Base-by-base conservation (phyloP, 2,888 invertebrate genomes). In the Amiota communis region DNA sequence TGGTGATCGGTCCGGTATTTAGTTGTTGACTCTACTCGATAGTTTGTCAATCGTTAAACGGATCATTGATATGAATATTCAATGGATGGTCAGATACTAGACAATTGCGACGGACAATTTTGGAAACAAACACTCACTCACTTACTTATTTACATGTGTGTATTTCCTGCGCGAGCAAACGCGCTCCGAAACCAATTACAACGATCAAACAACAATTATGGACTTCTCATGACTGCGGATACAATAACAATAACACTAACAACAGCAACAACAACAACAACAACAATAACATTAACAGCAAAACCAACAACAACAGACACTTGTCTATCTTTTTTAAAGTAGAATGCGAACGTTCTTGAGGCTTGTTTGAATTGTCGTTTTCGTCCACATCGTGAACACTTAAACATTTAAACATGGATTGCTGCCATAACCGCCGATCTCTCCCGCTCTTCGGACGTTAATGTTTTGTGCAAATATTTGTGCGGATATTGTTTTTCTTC, bases 161-260 rank as follows among this genome's bases (percentile, higher is more conserved):
- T 84, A 80, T 85, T 84, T 84, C 86, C 83, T 84, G 83, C 79
- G 79, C 77, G 57, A 47, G 47, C 75, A 77, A 76, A 74, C 76
- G 74, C 75, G 77, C 74, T 73, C 77, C 61, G 69, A 81, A 84
- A 84, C 83, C 84, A 84, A 84, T 84, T 84, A 84, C 84, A 84
- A 84, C 75, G 84, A 84, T 84, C 84, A 84, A 84, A 84, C 84
- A 84, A 85, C 86, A 84, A 84, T 84, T 85, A 84, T 82, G 86
- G 74, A 53, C 65, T 65, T 64, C 71, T 65, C 71, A 59, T 72
- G 64, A 75, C 68, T 23, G 67, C 23, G 59, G 11, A 59, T 20
- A 20, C 13, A 51, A 51, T n/a, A 36, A 36, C 36, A 36, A 36
- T 36, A 36, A 36, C 36, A 36, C 36, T 3, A 23, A 1, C 23